phyloP scores from a whole-genome alignment of 2,113 vertebrate species.

The Myiagra hebetior region DNA sequence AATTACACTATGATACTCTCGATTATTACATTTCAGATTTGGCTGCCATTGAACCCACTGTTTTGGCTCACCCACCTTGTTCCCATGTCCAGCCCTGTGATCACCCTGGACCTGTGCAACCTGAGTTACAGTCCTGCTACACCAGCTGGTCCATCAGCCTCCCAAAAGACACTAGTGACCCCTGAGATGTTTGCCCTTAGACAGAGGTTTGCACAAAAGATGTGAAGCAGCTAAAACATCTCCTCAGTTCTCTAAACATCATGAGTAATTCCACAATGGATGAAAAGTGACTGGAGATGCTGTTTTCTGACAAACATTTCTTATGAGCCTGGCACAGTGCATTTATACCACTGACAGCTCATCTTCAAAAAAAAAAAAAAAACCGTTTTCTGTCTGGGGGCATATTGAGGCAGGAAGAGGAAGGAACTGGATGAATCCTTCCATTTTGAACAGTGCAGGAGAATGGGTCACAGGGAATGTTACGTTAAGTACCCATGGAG shows the following conservation, averaged over 20 bases:
- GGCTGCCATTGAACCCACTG: background rate
- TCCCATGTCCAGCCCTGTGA: background rate
- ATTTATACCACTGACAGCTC: background rate
- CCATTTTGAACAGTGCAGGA: accelerated
- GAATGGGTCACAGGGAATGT: background rate
- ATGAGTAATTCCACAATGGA: background rate
- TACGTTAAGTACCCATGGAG: background rate
- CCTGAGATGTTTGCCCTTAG: background rate
- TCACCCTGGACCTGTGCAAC: too few species aligned
- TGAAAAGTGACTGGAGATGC: background rate
- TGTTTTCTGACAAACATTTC: background rate
- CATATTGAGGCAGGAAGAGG: background rate
- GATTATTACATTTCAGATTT: background rate
- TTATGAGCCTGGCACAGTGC: background rate
- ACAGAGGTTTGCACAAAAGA: background rate
- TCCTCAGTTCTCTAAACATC: background rate
- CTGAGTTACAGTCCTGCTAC: background rate
- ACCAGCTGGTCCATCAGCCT: background rate
- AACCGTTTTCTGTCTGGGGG: background rate
- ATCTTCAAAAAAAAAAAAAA: background rate
- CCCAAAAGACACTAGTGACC: background rate
- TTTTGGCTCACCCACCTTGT: background rate
- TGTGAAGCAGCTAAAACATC: background rate
- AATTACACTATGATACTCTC: background rate
- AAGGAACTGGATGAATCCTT: background rate